Conservation (phyloP, 2,797 vertebrate species). For the Galaxias olidus region DNA sequence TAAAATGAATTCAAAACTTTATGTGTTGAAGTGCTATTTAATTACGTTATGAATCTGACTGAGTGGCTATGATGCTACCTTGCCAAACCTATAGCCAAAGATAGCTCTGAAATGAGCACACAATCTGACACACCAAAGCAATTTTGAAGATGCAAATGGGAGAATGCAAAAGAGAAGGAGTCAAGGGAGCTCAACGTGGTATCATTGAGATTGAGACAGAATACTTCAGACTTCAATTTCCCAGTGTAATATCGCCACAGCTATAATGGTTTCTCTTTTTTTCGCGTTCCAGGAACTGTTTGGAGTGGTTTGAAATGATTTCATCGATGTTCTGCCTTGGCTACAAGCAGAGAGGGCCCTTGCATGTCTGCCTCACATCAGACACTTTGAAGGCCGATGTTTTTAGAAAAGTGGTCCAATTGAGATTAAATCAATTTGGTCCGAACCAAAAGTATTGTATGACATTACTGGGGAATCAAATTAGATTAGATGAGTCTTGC, state of each 20-base stretch:
- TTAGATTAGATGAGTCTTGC: background rate
- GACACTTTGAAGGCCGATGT: constrained; percentile 17
- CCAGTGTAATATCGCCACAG: constrained; percentile 35
- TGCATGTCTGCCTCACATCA: constrained; percentile 24
- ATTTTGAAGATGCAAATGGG: constrained; percentile 42
- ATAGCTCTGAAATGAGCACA: constrained; percentile 38
- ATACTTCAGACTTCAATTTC: constrained; percentile 45
- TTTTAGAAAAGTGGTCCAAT: constrained; percentile 14
- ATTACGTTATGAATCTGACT: constrained; percentile 60
- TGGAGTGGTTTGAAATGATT: constrained; percentile 52
- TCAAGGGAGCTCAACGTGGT: constrained; percentile 19
- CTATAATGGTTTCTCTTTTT: constrained; percentile 58
- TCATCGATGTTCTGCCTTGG: constrained; percentile 48
- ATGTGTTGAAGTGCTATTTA: constrained; percentile 60
- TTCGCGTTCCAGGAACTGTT: constrained; percentile 40
- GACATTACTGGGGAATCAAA: background rate
- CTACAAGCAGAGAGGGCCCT: constrained; percentile 27
- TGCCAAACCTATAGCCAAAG: constrained; percentile 52
- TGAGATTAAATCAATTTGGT: constrained; percentile 18
- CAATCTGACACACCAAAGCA: constrained; percentile 44
- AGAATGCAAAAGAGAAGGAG: constrained; percentile 24
- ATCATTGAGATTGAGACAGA: constrained; percentile 28
- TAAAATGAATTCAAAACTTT: constrained; percentile 49
- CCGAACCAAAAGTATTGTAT: background rate
- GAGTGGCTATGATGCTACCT: constrained; percentile 41